phyloP scores from a whole-genome alignment of 2,113 vertebrate genomes.

The Sinosuthora webbiana region DNA sequence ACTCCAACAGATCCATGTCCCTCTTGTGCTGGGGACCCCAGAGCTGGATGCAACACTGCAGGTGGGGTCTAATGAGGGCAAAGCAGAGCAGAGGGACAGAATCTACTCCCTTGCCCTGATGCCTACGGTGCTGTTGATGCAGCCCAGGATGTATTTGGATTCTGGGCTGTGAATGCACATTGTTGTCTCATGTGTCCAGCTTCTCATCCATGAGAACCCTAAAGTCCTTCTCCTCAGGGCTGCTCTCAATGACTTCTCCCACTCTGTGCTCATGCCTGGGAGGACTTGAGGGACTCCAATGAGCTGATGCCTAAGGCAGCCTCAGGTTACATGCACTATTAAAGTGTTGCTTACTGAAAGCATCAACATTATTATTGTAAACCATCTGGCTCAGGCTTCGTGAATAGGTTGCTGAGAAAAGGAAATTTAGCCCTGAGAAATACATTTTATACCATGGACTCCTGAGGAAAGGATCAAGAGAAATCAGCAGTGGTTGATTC shows the following conservation, averaged over 20 bases:
- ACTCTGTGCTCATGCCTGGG: neutral
- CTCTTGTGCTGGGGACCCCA: neutral
- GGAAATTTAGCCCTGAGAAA: neutral
- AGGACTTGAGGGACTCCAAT: neutral
- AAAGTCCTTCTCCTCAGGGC: neutral
- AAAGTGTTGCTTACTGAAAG: neutral
- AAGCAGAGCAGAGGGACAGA: neutral
- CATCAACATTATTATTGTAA: neutral
- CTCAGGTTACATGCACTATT: neutral
- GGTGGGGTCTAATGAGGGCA: neutral
- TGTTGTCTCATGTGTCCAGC: neutral
- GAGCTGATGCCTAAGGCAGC: neutral
- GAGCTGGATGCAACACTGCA: neutral
- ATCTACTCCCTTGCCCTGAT: neutral
- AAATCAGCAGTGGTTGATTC: neutral
- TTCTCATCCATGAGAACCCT: neutral
- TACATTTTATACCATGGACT: neutral
- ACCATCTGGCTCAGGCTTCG: neutral
- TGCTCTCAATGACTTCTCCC: neutral
- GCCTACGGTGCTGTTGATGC: rapidly evolving
- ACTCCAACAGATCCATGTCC: neutral
- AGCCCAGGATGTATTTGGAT: neutral
- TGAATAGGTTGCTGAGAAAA: neutral
- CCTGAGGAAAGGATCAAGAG: conserved; percentile 15
- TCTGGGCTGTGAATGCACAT: neutral